phyloP scores from a whole-genome alignment of 37 sponge, comb jelly and placozoan genomes.

The Theonella swinhoei region DNA sequence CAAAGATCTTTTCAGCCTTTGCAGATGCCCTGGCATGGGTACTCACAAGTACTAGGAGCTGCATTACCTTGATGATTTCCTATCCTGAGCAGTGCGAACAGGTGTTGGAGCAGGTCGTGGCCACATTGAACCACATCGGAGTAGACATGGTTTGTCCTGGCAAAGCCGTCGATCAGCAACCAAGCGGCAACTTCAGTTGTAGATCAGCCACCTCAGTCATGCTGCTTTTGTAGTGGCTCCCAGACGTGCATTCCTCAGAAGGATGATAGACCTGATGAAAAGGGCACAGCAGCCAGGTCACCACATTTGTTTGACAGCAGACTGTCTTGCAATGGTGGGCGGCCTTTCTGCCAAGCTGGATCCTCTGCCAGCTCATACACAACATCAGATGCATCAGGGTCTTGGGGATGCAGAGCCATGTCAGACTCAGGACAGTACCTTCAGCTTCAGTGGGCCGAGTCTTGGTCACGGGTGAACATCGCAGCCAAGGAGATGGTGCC shows the following conservation, averaged over 20 bases:
- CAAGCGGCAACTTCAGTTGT: not conserved
- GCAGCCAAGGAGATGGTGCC: constrained; percentile 25
- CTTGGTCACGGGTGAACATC: not conserved
- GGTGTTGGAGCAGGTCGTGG: not conserved
- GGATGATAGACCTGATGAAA: not conserved
- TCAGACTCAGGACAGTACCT: not conserved
- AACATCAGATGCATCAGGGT: constrained; percentile 27
- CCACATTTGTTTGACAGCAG: constrained; percentile 4
- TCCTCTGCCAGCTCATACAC: not conserved
- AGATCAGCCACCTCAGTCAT: not conserved
- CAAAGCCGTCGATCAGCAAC: not conserved
- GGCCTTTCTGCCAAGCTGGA: constrained; percentile 8
- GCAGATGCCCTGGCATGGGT: constrained; percentile 21
- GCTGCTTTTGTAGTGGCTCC: not conserved
- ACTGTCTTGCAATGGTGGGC: constrained; percentile 38
- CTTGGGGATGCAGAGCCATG: constrained; percentile 27
- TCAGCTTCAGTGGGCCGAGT: constrained; percentile 4
- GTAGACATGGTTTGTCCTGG: not conserved
- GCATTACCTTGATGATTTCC: constrained; percentile 39
- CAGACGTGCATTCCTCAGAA: not conserved
- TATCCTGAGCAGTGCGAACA: constrained; percentile 3
- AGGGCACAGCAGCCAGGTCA: not conserved
- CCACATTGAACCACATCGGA: not conserved
- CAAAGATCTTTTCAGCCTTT: not conserved
- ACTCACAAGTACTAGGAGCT: not conserved